Conservation (phyloP, 2,113 vertebrate genomes). For the Hippocampus barbouri region DNA sequence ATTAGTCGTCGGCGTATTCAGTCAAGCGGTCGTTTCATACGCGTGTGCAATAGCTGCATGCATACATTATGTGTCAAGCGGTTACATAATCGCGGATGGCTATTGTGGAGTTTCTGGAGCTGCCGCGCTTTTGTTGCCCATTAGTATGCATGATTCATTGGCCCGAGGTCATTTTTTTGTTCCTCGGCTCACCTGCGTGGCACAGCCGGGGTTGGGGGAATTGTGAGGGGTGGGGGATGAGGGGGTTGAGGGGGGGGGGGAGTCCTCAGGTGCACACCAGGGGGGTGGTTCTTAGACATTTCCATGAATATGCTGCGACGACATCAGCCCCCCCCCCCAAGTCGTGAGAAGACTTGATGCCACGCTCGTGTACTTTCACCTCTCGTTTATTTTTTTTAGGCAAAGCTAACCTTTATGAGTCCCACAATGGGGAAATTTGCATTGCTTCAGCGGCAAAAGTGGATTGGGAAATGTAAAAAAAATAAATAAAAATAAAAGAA, state of each 20-base stretch:
- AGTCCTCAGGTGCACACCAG: slow-evolving; percentile 28
- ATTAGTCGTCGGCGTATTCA: too few relatives aligned
- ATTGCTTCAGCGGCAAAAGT: too few relatives aligned
- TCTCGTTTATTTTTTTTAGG: not conserved
- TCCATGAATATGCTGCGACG: slow-evolving; percentile 40
- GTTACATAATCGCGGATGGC: not conserved
- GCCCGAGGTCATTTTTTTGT: slow-evolving; percentile 38
- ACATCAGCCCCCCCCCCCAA: not conserved
- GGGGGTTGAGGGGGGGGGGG: too few relatives aligned
- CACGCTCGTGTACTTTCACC: too few relatives aligned
- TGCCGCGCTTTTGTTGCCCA: slow-evolving; percentile 32
- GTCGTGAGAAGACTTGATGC: too few relatives aligned
- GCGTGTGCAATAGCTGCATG: not conserved
- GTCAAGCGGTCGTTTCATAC: not conserved
- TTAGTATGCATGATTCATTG: slow-evolving; percentile 64
- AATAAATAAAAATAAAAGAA: too few relatives aligned
- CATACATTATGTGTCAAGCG: not conserved
- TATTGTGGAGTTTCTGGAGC: not conserved
- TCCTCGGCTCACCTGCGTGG: slow-evolving; percentile 41
- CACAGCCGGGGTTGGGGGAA: slow-evolving; percentile 46
- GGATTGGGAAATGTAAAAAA: too few relatives aligned
- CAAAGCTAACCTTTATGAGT: not conserved
- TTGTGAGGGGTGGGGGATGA: not conserved
- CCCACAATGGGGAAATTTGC: too few relatives aligned
- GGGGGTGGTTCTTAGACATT: slow-evolving; percentile 26